phyloP scores from a whole-genome alignment of 2,888 invertebrate species.

The Eudemis profundana region DNA sequence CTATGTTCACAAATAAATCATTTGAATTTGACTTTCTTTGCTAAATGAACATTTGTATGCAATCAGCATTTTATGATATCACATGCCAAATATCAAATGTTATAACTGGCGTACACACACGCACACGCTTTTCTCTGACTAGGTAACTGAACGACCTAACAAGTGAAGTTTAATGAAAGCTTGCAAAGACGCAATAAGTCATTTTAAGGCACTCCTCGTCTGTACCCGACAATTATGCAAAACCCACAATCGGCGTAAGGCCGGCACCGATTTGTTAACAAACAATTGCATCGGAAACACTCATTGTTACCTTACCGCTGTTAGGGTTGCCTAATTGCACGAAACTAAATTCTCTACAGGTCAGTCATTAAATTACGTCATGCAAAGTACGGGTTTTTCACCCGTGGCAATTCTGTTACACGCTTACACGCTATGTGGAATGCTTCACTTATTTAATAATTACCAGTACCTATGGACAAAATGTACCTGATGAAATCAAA shows the following conservation, averaged over 20 bases:
- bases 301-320: conserved; percentile 36
- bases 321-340: conserved; percentile 36
- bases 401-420: conserved; percentile 2
- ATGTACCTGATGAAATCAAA: too few relatives aligned
- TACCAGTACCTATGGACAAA: not conserved
- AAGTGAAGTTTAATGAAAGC: not conserved
- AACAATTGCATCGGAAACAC: conserved; percentile 42
- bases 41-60: too few relatives aligned
- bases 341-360: conserved; percentile 10
- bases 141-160: too few relatives aligned
- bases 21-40: too few relatives aligned
- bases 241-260: conserved; percentile 40
- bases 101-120: not conserved
- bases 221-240: conserved; percentile 30
- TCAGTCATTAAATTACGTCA: conserved; percentile 17
- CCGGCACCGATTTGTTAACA: conserved; percentile 39
- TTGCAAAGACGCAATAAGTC: conserved; percentile 18
- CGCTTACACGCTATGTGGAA: conserved; percentile 1
- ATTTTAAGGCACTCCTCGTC: conserved; percentile 18
- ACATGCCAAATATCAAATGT: too few relatives aligned
- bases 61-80: too few relatives aligned
- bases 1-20: too few relatives aligned
- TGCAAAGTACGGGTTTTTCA: not conserved
- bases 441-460: not conserved
- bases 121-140: not conserved